Base-by-base conservation (phyloP, 1,140 invertebrate genomes). In the Sarcophaga bullata region DNA sequence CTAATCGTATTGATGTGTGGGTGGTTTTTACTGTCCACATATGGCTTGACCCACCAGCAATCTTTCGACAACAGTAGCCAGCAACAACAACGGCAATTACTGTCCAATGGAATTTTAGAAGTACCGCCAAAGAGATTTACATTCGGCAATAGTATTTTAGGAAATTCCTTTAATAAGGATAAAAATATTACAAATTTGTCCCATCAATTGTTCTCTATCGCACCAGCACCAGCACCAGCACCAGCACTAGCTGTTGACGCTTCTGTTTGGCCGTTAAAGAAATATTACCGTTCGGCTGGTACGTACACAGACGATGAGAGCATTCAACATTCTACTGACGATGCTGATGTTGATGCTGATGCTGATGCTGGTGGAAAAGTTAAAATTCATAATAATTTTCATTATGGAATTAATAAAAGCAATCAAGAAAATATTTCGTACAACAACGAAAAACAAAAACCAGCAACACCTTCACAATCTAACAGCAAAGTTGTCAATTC, bases 381-480 rank as follows among this genome's bases (percentile, higher is more conserved):
- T 48, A 48, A 49, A 17, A 48, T 37, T n/a, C 82, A 17, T 75
- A 83, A 83, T 75, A 25, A 80, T 11, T 73, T 82, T 84, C 75
- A 58, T 84, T 75, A 84, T 82, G 58, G 78, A 84, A 84, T 84
- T 84, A 82, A 84, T 84, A 82, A 73, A 73, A 73, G 81, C 81
- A 84, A 82, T 82, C 83, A 84, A 82, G 54, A 48, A 50, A 72
- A 82, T 80, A 76, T 73, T 73, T 82, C 80, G 13, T 52, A 73
- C 46, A 68, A 68, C 62, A 17, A n/a, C 54, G 13, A 11, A 58
- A 58, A 68, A 68, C n/a, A 68, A 58, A 58, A 68, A 19, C n/a
- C 17, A 73, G 62, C 68, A 80, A 78, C 48, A 73, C 50, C 47
- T 9, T n/a, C 49, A 78, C 37, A 15, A 13, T 17, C 80, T 37